These are phyloP conservation scores for Strongylocentrotus purpuratus DNA, from an alignment of 35 echinoderm and acorn worm genomes.

Conservation along the genomic window DNA sequence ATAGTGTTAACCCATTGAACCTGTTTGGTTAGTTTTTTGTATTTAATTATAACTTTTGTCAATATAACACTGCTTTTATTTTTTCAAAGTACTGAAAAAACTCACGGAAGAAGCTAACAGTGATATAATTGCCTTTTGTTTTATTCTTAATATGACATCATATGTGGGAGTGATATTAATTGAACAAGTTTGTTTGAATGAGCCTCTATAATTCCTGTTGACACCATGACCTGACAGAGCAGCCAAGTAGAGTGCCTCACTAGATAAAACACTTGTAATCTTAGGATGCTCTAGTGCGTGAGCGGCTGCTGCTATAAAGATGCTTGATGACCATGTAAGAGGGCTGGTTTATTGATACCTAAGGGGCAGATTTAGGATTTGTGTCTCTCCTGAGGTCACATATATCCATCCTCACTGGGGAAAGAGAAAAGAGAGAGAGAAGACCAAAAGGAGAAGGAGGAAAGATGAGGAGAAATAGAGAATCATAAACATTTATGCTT, in stretches of 20 bases:
- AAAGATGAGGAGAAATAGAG: background rate
- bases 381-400: constrained; percentile 23
- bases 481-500: constrained; percentile 53
- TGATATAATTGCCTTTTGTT: background rate
- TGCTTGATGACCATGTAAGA: constrained; percentile 38
- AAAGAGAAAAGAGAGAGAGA: constrained; percentile 30
- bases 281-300: background rate
- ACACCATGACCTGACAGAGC: background rate
- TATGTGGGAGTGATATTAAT: background rate
- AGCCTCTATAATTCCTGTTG: background rate
- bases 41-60: no score
- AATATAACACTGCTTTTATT: no score
- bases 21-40: background rate
- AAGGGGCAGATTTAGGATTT: constrained; percentile 36
- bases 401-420: background rate
- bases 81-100: background rate
- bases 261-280: constrained; percentile 37
- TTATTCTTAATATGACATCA: background rate
- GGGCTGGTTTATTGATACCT: constrained; percentile 31
- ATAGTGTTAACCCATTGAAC: background rate
- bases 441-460: background rate
- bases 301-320: constrained; percentile 26
- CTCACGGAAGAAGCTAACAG: background rate
- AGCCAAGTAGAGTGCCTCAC: constrained; percentile 26
- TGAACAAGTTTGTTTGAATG: background rate